Evolutionary conservation across 2,888 invertebrate genomes (phyloP).

Genomic region (Scaptomyza reducta): DNA sequence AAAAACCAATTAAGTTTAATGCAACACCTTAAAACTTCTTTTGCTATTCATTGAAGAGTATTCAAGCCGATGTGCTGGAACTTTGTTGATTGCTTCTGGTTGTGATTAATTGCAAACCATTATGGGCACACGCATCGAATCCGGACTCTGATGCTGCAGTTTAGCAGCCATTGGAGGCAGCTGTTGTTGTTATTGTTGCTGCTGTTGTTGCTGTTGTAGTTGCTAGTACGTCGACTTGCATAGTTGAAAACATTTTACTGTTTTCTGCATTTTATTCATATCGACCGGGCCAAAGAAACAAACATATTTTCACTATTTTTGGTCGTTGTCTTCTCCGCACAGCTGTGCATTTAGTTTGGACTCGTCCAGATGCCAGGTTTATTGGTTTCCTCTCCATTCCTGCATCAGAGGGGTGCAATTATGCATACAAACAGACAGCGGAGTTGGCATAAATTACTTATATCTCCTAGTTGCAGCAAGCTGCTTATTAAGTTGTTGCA

Average conservation of each 20-base stretch:
- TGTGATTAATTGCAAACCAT: conserved; percentile 68
- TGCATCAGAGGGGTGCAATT: conserved; percentile 48
- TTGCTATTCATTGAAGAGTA: conserved; percentile 22
- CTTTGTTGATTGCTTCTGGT: conserved; percentile 18
- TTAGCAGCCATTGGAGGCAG: conserved; percentile 31
- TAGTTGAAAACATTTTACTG: conserved; percentile 78
- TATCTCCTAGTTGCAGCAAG: conserved; percentile 36
- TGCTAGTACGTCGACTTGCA: conserved; percentile 35
- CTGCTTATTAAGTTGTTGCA: conserved; percentile 72
- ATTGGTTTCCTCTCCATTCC: conserved; percentile 36
- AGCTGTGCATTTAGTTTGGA: conserved; percentile 44
- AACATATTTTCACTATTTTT: conserved; percentile 72
- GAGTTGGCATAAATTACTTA: conserved; percentile 46
- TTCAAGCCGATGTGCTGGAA: conserved; percentile 11
- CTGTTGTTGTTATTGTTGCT: conserved; percentile 26
- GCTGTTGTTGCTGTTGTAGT: conserved; percentile 21
- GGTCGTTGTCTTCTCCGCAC: conserved; percentile 38
- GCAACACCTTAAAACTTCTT: neutral
- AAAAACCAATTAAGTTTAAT: too few species aligned
- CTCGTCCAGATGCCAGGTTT: conserved; percentile 31
- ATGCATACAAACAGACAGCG: conserved; percentile 58
- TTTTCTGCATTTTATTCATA: conserved; percentile 74
- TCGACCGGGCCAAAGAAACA: conserved; percentile 69
- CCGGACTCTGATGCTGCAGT: conserved; percentile 19
- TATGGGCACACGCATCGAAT: conserved; percentile 58